Conservation (phyloP, 2,888 invertebrate genomes). For the Loripinus fragilis region DNA sequence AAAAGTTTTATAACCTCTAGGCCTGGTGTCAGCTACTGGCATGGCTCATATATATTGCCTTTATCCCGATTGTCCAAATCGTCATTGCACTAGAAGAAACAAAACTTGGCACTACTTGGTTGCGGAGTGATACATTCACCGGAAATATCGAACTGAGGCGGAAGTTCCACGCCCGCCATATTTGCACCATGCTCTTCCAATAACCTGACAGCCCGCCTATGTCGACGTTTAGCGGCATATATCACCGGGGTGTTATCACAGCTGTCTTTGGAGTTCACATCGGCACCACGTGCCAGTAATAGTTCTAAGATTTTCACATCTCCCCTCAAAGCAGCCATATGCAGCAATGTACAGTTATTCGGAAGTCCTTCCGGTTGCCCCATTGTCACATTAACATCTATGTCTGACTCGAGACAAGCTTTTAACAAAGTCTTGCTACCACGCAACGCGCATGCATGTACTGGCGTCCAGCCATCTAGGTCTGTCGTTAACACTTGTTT, state of each 20-base stretch:
- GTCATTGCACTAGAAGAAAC: conserved; percentile 47
- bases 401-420: conserved; percentile 64
- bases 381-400: conserved; percentile 72
- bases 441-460: conserved; percentile 72
- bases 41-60: too few relatives aligned
- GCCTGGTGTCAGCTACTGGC: too few relatives aligned
- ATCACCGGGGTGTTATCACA: conserved; percentile 61
- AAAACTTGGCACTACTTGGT: conserved; percentile 52
- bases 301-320: conserved; percentile 67
- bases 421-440: conserved; percentile 70
- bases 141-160: conserved; percentile 18
- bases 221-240: conserved; percentile 64
- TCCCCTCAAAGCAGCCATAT: conserved; percentile 69
- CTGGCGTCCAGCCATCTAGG: conserved; percentile 74
- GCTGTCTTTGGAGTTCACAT: conserved; percentile 65
- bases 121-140: conserved; percentile 61
- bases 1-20: too few relatives aligned
- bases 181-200: conserved; percentile 65
- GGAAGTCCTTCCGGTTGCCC: conserved; percentile 74
- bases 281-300: conserved; percentile 66
- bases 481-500: conserved; percentile 61
- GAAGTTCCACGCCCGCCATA: conserved; percentile 43
- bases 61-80: too few relatives aligned
- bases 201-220: conserved; percentile 56
- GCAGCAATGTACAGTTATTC: conserved; percentile 63